A percentile compares a stretch with the other conserved stretches of the same genome.
phyloP scores from a whole-genome alignment of 2,113 vertebrate genomes.

The Synchiropus splendidus region DNA sequence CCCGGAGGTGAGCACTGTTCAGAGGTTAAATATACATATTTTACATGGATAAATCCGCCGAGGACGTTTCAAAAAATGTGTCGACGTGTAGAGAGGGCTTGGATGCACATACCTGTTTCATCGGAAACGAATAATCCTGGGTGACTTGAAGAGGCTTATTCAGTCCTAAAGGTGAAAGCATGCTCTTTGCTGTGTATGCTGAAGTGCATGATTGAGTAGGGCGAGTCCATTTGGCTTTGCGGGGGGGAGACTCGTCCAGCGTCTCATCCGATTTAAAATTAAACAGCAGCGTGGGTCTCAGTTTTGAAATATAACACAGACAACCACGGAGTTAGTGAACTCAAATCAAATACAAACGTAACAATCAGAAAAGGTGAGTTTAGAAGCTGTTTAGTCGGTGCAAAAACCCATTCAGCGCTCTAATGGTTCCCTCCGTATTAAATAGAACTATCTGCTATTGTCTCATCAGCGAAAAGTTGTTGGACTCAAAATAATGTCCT shows the following conservation, averaged over 20 bases:
- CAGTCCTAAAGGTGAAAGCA: constrained; percentile 73
- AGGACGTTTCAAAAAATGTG: too few relatives aligned
- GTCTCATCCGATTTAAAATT: too few relatives aligned
- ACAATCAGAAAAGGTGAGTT: too few relatives aligned
- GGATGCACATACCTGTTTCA: constrained; percentile 54
- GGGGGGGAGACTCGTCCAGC: constrained; percentile 3
- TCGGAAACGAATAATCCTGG: constrained; percentile 46
- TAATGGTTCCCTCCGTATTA: constrained; percentile 67
- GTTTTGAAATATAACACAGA: too few relatives aligned
- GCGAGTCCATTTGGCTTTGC: constrained; percentile 50
- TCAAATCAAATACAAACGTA: too few relatives aligned
- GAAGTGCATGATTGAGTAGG: constrained; percentile 75
- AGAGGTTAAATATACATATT: neutral
- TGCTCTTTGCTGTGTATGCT: constrained; percentile 66
- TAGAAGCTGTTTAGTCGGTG: too few relatives aligned
- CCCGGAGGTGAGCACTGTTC: neutral
- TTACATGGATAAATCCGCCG: too few relatives aligned
- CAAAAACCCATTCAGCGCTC: constrained; percentile 24
- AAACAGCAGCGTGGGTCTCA: too few relatives aligned
- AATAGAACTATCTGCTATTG: constrained; percentile 79
- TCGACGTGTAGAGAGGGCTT: constrained; percentile 6
- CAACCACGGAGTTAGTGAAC: too few relatives aligned
- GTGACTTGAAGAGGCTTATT: constrained; percentile 59
- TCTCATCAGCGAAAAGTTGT: constrained; percentile 84
- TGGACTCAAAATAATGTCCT: constrained; percentile 22